Conservation (phyloP, 1,140 invertebrate genomes). For the Arion vulgaris region DNA sequence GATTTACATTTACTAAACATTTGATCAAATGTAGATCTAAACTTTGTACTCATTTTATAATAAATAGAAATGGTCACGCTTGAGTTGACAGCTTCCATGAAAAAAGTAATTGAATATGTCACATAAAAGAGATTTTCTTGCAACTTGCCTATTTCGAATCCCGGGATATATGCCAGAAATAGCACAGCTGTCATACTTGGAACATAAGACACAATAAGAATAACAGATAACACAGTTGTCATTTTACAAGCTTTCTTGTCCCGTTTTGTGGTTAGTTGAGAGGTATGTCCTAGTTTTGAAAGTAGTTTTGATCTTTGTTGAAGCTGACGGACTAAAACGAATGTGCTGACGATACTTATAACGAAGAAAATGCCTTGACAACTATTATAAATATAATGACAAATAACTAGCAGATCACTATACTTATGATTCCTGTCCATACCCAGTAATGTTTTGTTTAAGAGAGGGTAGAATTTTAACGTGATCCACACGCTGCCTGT, state of each 20-base stretch:
- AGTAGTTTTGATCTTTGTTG: not conserved
- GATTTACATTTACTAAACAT: not conserved
- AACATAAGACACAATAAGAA: not conserved
- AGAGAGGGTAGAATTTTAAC: not conserved
- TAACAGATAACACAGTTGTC: not conserved
- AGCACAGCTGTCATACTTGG: not conserved
- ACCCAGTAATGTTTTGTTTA: not conserved
- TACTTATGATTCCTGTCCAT: not conserved
- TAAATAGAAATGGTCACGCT: not conserved
- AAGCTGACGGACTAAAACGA: not conserved
- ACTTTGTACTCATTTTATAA: constrained; percentile 17
- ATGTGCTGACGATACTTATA: not conserved
- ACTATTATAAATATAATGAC: not conserved
- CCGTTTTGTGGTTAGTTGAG: not conserved
- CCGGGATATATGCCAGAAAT: not conserved
- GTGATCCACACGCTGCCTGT: not conserved
- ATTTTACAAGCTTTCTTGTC: not conserved
- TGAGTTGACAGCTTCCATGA: not conserved
- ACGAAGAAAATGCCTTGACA: not conserved
- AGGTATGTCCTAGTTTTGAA: not conserved
- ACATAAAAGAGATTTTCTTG: not conserved
- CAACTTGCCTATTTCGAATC: not conserved
- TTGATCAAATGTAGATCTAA: not conserved
- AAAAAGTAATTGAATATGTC: not conserved
- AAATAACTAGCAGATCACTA: not conserved